These are phyloP conservation scores for Cepaea nemoralis DNA, from an alignment of 1,140 invertebrate species.

Conservation along the genomic window DNA sequence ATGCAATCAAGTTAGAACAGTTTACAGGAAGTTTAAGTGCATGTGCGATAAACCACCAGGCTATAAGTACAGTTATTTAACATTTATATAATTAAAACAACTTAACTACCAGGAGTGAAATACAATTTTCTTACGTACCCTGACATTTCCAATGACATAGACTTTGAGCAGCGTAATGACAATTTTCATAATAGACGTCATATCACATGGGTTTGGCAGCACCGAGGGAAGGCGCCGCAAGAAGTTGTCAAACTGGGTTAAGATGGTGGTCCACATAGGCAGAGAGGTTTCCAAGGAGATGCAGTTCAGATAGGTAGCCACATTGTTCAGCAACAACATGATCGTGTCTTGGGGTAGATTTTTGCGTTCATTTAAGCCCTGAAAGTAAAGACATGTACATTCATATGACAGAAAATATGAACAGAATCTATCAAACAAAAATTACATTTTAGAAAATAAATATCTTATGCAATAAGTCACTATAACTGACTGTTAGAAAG, in stretches of 20 bases:
- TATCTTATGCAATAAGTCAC: no score
- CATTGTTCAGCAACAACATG: slow-evolving; percentile 82
- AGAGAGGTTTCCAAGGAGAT: slow-evolving; percentile 86
- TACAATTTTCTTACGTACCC: slow-evolving; percentile 74
- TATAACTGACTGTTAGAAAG: no score
- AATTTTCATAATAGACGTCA: slow-evolving; percentile 84
- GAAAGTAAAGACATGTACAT: no score
- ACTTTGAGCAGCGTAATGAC: slow-evolving; percentile 89
- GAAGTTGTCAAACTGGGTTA: slow-evolving; percentile 87
- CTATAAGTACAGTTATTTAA: background rate
- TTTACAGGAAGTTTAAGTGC: no score
- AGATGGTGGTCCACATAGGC: slow-evolving; percentile 82
- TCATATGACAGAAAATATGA: no score
- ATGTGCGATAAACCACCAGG: no score
- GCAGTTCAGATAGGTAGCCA: slow-evolving; percentile 93
- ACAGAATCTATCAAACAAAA: no score
- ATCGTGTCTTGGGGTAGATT: slow-evolving; percentile 82
- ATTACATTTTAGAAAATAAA: no score
- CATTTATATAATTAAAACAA: background rate
- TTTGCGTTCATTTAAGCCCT: slow-evolving; percentile 90
- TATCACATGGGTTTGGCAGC: slow-evolving; percentile 79
- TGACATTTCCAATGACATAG: slow-evolving; percentile 83
- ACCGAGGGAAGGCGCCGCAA: slow-evolving; percentile 84
- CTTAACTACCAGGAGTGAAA: no score
- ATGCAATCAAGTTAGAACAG: no score